Percentiles rank a stretch among this genome's conserved stretches.
These are phyloP conservation scores for Microcebus lehilahytsara DNA, from an alignment of 2,113 vertebrate genomes.

Conservation along the genomic window DNA sequence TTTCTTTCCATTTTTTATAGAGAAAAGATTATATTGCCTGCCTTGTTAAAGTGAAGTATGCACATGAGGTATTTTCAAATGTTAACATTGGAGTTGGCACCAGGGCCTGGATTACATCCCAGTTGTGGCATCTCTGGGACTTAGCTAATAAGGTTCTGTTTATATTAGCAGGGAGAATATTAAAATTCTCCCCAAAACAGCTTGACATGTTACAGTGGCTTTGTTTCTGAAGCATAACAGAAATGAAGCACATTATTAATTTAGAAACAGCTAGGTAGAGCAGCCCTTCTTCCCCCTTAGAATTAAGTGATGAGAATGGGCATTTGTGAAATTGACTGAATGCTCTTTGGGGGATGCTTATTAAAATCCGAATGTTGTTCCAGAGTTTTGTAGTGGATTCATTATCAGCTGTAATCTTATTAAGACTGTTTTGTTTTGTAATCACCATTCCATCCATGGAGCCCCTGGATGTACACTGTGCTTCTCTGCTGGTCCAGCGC, in stretches of 20 bases:
- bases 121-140: constrained; percentile 60
- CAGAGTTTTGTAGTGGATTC: constrained; percentile 72
- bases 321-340: constrained; percentile 73
- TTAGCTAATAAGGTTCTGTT: constrained; percentile 71
- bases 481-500: neutral
- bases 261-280: constrained; percentile 75
- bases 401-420: constrained; percentile 68
- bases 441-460: constrained; percentile 34
- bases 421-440: constrained; percentile 70
- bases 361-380: constrained; percentile 68
- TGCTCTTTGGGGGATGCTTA: constrained; percentile 72
- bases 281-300: constrained; percentile 58
- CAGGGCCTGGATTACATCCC: constrained; percentile 61
- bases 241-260: constrained; percentile 78
- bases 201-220: constrained; percentile 70
- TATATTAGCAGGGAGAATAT: constrained; percentile 80
- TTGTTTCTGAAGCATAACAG: constrained; percentile 72
- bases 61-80: constrained; percentile 60
- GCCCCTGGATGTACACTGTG: neutral
- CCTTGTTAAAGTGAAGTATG: constrained; percentile 25
- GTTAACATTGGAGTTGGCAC: constrained; percentile 59
- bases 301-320: constrained; percentile 75
- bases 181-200: constrained; percentile 78
- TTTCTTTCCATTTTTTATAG: neutral
- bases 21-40: neutral